Base-by-base conservation (phyloP, 2,888 invertebrate genomes). In the Allygus modestus region DNA sequence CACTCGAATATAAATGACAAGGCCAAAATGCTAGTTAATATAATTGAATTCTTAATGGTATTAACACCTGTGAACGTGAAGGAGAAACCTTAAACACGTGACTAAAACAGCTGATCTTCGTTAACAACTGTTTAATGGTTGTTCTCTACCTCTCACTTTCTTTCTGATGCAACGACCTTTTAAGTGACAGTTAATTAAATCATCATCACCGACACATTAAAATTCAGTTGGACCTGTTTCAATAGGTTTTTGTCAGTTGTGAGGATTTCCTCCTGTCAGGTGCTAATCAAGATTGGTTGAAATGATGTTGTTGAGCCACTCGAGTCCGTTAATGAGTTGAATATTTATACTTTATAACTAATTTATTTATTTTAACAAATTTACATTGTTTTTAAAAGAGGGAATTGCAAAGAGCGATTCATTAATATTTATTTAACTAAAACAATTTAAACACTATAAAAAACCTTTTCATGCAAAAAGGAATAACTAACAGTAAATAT, bases 1-100 rank as follows among this genome's bases (percentile, higher is more conserved):
- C 41, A 41, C 20, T 37, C 71, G 20, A n/a, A 37, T 71, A 41
- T 33, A 71, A 37, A 41, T 31, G 69, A 69, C 69, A 69, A 37
- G 20, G 0, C 15, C 41, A 1, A 69, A 69, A 37, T 20, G 9
- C 71, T 1, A n/a, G 71, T 41, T 71, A 69, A 71, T 71, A 23
- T 71, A 71, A 71, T 71, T 71, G 71, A 71, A 71, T 41, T 71
- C 41, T 71, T 71, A 71, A 71, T 71, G 41, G 41, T 20, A 1
- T 20, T 9, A 41, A n/a, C 71, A 71, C 41, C 71, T 71, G 71
- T 28, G 31, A 65, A 31, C 31, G 28, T 9, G 28, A 65, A 65
- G 65, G 0, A 58, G 58, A 58, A 58, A 58, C 58, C 23, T 23
- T 7, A 28, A 26, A 65, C 65, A 15, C 28, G 65, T 65, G 4